Evolutionary conservation across 2,888 invertebrate species (phyloP).

Genomic region (Brenthis hecate): DNA sequence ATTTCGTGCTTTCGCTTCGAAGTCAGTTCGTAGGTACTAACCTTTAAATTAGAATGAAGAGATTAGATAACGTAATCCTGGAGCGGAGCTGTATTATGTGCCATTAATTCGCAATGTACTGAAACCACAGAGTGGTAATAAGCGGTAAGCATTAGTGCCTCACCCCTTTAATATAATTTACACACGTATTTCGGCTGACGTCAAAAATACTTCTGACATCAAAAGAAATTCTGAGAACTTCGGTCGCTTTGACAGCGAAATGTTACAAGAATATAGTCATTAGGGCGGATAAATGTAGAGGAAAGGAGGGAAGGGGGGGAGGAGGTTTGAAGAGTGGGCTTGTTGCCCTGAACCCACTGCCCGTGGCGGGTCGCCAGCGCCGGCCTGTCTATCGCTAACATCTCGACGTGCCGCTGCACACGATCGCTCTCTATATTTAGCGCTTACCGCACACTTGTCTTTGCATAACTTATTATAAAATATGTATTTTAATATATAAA

Average conservation of each 20-base stretch:
- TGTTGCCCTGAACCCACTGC: constrained; percentile 36
- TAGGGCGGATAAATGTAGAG: constrained; percentile 8
- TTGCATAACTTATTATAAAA: not conserved
- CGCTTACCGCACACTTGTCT: constrained; percentile 6
- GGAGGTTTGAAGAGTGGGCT: constrained; percentile 4
- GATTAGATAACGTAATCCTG: constrained; percentile 53
- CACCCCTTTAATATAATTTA: constrained; percentile 21
- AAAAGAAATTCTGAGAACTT: constrained; percentile 47
- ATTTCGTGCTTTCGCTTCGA: constrained; percentile 45
- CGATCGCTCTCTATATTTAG: constrained; percentile 16
- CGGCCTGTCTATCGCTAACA: constrained; percentile 43
- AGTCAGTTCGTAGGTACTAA: constrained; percentile 43
- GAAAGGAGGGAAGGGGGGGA: constrained; percentile 11
- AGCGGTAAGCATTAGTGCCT: constrained; percentile 14
- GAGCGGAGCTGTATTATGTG: constrained; percentile 46
- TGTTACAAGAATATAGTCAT: constrained; percentile 39
- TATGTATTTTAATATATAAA: not conserved
- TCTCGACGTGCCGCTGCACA: constrained; percentile 8
- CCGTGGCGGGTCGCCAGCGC: constrained; percentile 44
- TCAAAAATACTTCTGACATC: constrained; percentile 44
- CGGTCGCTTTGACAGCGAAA: constrained; percentile 44
- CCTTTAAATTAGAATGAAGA: constrained; percentile 54
- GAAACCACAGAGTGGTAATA: constrained; percentile 38
- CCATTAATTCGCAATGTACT: constrained; percentile 49
- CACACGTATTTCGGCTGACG: constrained; percentile 32